These are phyloP conservation scores for Sterna hirundo DNA, from an alignment of 2,113 vertebrate species.

Conservation along the genomic window DNA sequence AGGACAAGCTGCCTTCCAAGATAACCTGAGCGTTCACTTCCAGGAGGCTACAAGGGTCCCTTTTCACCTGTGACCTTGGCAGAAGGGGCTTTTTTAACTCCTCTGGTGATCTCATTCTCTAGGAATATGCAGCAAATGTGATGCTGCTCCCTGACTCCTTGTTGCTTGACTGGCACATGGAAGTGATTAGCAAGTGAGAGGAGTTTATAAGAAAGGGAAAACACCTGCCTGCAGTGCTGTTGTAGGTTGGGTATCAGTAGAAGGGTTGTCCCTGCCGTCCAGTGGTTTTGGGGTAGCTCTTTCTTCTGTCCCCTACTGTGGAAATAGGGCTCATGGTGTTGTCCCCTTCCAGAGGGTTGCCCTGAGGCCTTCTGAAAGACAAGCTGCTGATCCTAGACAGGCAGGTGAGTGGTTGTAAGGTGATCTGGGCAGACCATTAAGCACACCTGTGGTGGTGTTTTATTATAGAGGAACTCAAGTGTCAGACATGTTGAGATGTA, in stretches of 20 bases:
- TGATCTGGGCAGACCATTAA: background rate
- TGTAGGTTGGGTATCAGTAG: background rate
- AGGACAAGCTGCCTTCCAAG: background rate
- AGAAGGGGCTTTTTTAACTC: background rate
- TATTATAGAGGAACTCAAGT: background rate
- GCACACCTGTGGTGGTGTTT: background rate
- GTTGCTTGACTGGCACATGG: background rate
- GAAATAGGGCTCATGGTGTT: background rate
- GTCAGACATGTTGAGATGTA: rapidly evolving
- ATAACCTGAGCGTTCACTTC: background rate
- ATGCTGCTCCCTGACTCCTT: background rate
- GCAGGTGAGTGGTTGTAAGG: background rate
- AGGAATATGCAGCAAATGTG: background rate
- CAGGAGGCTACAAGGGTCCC: background rate
- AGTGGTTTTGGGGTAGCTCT: background rate
- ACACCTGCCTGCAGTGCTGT: background rate
- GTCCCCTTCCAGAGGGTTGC: background rate
- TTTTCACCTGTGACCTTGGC: background rate
- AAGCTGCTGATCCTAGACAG: background rate
- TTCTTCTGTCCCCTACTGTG: background rate
- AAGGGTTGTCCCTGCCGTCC: background rate
- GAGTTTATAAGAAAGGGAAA: background rate
- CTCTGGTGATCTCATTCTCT: background rate
- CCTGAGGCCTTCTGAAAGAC: background rate
- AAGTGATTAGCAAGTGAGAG: background rate